Evolutionary conservation across 2,888 invertebrate genomes (phyloP).

Genomic region (Drosophila acutilabella): DNA sequence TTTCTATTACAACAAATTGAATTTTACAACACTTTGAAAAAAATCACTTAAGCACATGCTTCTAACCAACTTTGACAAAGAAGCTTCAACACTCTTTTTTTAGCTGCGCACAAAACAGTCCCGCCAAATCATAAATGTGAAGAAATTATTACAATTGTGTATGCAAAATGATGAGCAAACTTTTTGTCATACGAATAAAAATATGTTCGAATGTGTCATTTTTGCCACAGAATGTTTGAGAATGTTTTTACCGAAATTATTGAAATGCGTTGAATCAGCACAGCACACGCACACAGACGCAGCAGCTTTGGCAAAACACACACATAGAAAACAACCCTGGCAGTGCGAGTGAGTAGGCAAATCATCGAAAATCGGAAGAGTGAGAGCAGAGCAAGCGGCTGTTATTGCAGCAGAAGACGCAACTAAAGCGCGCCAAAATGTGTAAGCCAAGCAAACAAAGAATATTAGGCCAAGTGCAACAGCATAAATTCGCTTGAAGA

Average conservation of each 20-base stretch:
- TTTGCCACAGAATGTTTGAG: conserved; percentile 5
- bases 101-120: background rate
- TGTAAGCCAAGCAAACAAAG: conserved; percentile 17
- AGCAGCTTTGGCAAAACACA: conserved; percentile 1
- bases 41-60: no score
- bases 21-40: no score
- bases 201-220: conserved; percentile 3
- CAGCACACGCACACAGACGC: conserved; percentile 10
- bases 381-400: conserved; percentile 1
- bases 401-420: conserved; percentile 37
- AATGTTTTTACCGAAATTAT: conserved; percentile 24
- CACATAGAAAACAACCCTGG: conserved; percentile 6
- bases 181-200: background rate
- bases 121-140: background rate
- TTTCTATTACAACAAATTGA: no score
- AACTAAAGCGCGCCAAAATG: conserved; percentile 66
- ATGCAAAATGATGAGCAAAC: background rate
- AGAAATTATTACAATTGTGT: background rate
- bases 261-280: conserved; percentile 40
- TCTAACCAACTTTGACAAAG: no score
- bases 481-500: conserved; percentile 33
- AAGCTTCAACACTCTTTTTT: no score
- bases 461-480: conserved; percentile 34
- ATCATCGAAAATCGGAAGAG: background rate
- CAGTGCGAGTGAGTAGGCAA: conserved; percentile 33